Conservation (phyloP, 2,888 invertebrate genomes). For the Caenorhabditis auriculariae region DNA sequence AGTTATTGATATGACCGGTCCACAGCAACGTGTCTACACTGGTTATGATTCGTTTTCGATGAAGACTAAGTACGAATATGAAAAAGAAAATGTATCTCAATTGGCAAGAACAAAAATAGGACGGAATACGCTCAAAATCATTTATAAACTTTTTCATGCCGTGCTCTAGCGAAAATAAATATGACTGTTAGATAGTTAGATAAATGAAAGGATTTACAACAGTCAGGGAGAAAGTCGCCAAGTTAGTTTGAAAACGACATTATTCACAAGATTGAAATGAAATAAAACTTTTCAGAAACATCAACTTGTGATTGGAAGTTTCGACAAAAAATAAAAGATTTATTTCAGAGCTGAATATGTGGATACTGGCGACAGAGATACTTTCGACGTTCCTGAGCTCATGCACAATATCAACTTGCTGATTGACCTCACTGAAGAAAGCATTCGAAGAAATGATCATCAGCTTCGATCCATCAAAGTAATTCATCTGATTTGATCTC, state of each 20-base stretch:
- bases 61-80: conserved; percentile 39
- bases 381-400: conserved; percentile 79
- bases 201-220: too few species aligned
- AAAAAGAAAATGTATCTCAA: not conserved
- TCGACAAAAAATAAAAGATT: not conserved
- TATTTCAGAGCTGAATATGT: conserved; percentile 25
- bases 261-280: too few species aligned
- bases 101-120: too few species aligned
- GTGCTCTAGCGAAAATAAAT: too few species aligned
- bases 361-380: conserved; percentile 67
- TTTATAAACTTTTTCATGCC: too few species aligned
- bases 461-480: conserved; percentile 75
- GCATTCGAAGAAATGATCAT: conserved; percentile 84
- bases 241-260: too few species aligned
- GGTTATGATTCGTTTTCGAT: conserved; percentile 61
- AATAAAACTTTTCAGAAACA: too few species aligned
- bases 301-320: too few species aligned
- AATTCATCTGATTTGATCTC: not conserved
- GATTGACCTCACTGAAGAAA: conserved; percentile 90
- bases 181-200: not conserved
- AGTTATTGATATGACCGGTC: conserved; percentile 98
- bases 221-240: too few species aligned
- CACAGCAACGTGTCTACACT: conserved; percentile 79
- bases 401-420: conserved; percentile 87
- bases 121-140: too few species aligned